Evolutionary conservation across 1,140 invertebrate genomes (phyloP).

Genomic region (Drosophila auraria): DNA sequence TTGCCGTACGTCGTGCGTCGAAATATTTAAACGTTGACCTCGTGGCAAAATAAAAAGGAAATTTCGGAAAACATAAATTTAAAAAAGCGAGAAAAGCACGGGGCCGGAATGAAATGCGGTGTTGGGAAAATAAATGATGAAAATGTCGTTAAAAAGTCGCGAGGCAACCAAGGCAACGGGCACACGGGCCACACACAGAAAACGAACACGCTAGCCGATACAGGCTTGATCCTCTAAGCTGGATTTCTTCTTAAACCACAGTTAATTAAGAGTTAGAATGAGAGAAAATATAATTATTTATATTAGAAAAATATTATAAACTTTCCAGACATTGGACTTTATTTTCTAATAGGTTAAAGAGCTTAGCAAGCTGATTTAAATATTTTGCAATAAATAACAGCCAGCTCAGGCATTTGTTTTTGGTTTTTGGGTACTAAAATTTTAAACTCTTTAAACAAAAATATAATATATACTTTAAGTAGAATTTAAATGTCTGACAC

Average conservation of each 20-base stretch:
- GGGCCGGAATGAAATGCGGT: slow-evolving; percentile 44
- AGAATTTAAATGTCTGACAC: background rate
- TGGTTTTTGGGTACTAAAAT: background rate
- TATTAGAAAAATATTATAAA: no score
- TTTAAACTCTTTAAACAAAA: background rate
- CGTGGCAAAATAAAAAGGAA: slow-evolving; percentile 52
- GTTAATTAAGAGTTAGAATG: no score
- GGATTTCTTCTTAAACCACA: background rate
- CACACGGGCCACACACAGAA: slow-evolving; percentile 22
- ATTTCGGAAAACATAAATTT: slow-evolving; percentile 69
- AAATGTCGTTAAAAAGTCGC: slow-evolving; percentile 58
- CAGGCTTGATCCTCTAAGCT: slow-evolving; percentile 6
- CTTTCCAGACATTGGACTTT: fast-evolving
- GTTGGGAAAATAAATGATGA: slow-evolving; percentile 75
- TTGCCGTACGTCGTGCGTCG: slow-evolving; percentile 50
- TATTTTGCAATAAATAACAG: background rate
- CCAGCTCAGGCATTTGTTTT: no score
- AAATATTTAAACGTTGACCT: slow-evolving; percentile 78
- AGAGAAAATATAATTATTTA: no score
- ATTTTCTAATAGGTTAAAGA: background rate
- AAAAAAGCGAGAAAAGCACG: slow-evolving; percentile 44
- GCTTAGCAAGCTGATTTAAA: fast-evolving
- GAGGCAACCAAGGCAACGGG: slow-evolving; percentile 52
- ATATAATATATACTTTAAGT: no score
- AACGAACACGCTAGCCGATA: slow-evolving; percentile 14